A percentile compares a stretch with the other conserved stretches of the same genome.
These are phyloP conservation scores for Ranitomeya imitator DNA, from an alignment of 2,113 vertebrate species.

Conservation along the genomic window DNA sequence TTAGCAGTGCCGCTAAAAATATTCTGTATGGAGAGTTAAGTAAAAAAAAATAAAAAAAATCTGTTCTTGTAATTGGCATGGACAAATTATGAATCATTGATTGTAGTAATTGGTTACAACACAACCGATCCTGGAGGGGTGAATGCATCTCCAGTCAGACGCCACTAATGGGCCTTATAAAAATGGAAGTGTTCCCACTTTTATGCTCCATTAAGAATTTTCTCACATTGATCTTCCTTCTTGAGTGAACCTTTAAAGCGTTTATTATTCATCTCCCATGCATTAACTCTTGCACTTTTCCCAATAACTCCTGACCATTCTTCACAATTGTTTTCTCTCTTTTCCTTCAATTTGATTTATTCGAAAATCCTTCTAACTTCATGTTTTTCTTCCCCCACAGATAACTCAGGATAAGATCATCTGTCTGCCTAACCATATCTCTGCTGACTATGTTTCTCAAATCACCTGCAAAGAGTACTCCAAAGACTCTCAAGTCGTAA, in stretches of 20 bases:
- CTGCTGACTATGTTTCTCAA: conserved; percentile 64
- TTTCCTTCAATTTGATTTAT: not conserved
- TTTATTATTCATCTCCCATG: not conserved
- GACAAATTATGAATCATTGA: too few relatives aligned
- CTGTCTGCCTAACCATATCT: conserved; percentile 81
- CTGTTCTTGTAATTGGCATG: too few relatives aligned
- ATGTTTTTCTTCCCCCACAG: conserved; percentile 64
- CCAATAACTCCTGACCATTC: not conserved
- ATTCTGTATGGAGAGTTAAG: too few relatives aligned
- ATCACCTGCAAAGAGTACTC: conserved; percentile 75
- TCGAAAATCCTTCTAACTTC: not conserved
- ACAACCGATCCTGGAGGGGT: not conserved
- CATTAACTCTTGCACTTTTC: not conserved
- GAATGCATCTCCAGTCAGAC: not conserved
- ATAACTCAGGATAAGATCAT: conserved; percentile 90
- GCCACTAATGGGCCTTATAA: not conserved
- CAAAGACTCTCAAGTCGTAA: conserved; percentile 61
- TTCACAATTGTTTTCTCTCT: not conserved
- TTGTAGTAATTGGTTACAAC: not conserved
- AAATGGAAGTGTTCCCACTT: not conserved
- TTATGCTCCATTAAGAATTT: not conserved
- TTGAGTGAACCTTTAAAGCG: not conserved
- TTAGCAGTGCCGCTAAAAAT: too few relatives aligned
- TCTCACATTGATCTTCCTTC: not conserved
- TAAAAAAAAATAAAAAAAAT: too few relatives aligned